Evolutionary conservation across 2,113 vertebrate genomes (phyloP).

Genomic region (Brienomyrus longianalis): DNA sequence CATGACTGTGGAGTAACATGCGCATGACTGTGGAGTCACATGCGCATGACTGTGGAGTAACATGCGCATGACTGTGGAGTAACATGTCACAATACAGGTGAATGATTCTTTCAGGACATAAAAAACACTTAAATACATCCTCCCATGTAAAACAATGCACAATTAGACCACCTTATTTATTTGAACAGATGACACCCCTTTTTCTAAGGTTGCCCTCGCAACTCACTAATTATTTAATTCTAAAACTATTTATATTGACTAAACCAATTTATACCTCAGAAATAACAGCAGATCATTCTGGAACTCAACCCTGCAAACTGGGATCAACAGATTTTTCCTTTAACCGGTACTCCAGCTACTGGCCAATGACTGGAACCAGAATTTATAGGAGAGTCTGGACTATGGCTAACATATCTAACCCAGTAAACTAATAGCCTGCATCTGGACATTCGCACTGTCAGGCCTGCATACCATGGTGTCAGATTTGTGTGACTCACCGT

Average conservation of each 20-base stretch:
- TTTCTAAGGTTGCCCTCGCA: no score
- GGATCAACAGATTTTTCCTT: neutral
- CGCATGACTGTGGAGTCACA: no score
- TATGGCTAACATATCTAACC: neutral
- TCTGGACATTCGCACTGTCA: neutral
- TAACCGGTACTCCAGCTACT: neutral
- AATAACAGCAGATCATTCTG: neutral
- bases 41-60: no score
- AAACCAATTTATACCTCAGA: neutral
- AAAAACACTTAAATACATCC: neutral
- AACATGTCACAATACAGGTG: neutral
- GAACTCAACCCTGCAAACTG: neutral
- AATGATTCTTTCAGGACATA: neutral
- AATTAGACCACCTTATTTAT: neutral
- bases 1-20: no score
- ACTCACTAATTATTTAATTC: neutral
- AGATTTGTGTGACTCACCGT: neutral
- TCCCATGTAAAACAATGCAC: neutral
- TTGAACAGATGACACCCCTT: neutral
- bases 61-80: no score
- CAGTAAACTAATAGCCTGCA: neutral
- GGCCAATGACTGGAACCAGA: neutral
- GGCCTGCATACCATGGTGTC: neutral
- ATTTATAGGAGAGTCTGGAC: neutral
- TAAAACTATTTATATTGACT: neutral